Evolutionary conservation across 2,797 vertebrate species (phyloP), one percentile per base, ranked within the genome.

Genomic region (Spinibarbus caldwelli): DNA sequence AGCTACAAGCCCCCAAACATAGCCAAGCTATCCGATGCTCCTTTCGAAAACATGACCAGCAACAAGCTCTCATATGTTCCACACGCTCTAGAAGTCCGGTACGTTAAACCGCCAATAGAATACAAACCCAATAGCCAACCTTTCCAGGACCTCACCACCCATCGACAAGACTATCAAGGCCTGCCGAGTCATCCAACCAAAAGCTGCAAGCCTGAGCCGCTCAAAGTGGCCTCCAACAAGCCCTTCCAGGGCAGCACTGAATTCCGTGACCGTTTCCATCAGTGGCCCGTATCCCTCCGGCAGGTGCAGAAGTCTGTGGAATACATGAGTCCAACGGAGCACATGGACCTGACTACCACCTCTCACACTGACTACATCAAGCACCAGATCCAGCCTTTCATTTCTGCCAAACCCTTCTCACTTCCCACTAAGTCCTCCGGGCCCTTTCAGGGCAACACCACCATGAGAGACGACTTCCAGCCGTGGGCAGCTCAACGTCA

Each of bases 401-500:
- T 87, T 23, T 91, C 95, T n/a, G 88, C 94, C 84, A 95, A 90
- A 84, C 95, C 96, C 1, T 68, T 88, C 73, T 88, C 90, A 52
- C 90, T 70, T 17, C 52, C 83, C 45, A 91, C 83, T 49, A 93
- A 31, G 82, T 91, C 4, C 80, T 86, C 23, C 1, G 88, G 21
- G 26, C 95, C 95, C 77, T 97, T 97, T 87, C 88, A 95, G 89
- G 95, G 92, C 4, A 94, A 38, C 85, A 96, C 94, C 77, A 97
- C 96, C 62, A 97, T 84, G 14, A 94, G 91, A 81, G 96, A 97
- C 4, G 95, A 96, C 87, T 97, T 95, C 66, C 95, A 93, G 78
- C 89, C 93, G 1, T 96, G 95, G 96, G 90, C 79, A 4, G 21
- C n/a, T 19, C 90, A 88, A 38, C 93, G 78, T 2, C 95, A 78